Evolutionary conservation across 2,797 vertebrate genomes (phyloP).

Genomic region (Lateolabrax maculatus): DNA sequence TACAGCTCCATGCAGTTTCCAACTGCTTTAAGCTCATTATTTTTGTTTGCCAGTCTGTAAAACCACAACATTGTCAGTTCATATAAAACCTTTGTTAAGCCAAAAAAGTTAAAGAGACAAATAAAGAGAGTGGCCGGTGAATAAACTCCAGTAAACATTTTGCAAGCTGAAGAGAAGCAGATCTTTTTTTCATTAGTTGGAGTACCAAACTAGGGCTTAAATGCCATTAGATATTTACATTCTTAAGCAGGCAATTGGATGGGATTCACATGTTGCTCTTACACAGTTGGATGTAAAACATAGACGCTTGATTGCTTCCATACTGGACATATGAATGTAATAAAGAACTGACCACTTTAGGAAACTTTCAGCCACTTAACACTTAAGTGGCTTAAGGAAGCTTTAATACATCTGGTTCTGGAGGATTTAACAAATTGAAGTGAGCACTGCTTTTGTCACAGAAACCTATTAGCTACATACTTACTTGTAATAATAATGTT

Average conservation of each 20-base stretch:
- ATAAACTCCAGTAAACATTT: background rate
- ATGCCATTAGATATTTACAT: background rate
- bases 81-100: background rate
- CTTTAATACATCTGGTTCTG: background rate
- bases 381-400: background rate
- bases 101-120: background rate
- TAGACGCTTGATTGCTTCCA: background rate
- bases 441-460: background rate
- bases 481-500: background rate
- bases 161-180: background rate
- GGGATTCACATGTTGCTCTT: background rate
- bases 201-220: background rate
- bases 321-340: background rate
- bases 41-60: background rate
- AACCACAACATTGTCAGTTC: background rate
- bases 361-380: background rate
- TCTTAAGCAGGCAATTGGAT: no score
- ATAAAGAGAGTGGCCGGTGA: background rate
- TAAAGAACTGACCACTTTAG: background rate
- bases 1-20: background rate
- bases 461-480: background rate
- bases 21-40: constrained; percentile 24
- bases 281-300: background rate
- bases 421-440: background rate
- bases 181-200: background rate